Evolutionary conservation across 1,140 invertebrate species (phyloP), one percentile per base, ranked within the genome.

Genomic region (Conus betulinus): DNA sequence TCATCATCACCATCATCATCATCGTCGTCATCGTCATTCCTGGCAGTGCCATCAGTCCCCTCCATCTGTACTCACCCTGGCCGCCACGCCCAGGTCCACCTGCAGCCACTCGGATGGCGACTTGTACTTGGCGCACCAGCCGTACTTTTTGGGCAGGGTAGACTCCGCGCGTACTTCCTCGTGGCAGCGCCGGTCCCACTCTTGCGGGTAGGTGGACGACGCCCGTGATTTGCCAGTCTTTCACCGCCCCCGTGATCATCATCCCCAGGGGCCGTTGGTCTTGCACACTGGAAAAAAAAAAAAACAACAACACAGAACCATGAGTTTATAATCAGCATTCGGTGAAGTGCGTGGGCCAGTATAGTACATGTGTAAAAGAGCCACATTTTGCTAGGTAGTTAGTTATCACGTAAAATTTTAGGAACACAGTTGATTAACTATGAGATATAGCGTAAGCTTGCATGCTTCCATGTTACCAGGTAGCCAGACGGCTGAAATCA

Each of bases 161-260:
- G 96, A 93, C 11, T 96, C 93, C n/a, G 96, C 96, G 91, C 95
- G 96, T 39, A 39, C 39, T 88, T 96, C 95, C 89, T 96, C 96
- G 87, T 96, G 95, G 91, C 96, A 96, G 39, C 94, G 93, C 10
- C 94, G 93, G 90, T 96, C 96, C 94, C 95, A 95, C 74, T 95
- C 92, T 63, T 94, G 93, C 3, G 95, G 95, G 88, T 95, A 95
- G 5, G 95, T 94, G 25, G 96, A 96, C 13, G 96, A 96, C 10
- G 96, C 96, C 96, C 10, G 96, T 95, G 83, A 97, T 95, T 92
- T 97, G 96, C 96, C 96, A 96, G 92, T 96, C 96, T 91, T 96
- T 94, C 67, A 97, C 96, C 7, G 93, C 92, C 3, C 96, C 96
- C 3, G 95, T 95, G 90, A 96, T 96, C 94, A 96, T 96, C 94